Conservation (phyloP, 2,888 invertebrate genomes). For the Hydriomena furcata region DNA sequence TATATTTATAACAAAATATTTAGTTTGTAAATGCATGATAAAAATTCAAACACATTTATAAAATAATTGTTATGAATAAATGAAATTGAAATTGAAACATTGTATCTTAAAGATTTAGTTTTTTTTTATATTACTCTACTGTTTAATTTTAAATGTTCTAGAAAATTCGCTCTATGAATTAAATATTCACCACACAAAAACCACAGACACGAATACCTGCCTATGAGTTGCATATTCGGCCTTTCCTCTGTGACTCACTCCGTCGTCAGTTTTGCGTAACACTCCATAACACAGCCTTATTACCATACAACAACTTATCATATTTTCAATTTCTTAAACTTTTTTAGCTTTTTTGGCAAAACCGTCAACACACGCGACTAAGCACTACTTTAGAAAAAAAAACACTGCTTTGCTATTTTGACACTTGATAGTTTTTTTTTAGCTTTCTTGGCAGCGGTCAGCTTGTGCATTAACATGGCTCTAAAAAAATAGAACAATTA, state of each 20-base stretch:
- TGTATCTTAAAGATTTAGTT: too few relatives aligned
- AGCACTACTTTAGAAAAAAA: too few relatives aligned
- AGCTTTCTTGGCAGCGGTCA: constrained; percentile 8
- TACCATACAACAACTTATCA: constrained; percentile 41
- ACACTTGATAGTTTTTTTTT: constrained; percentile 1
- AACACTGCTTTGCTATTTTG: constrained; percentile 30
- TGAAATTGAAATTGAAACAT: too few relatives aligned
- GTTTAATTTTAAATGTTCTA: too few relatives aligned
- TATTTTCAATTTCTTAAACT: constrained; percentile 34
- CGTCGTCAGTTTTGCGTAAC: constrained; percentile 39
- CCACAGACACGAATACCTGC: constrained; percentile 33
- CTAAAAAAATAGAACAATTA: too few relatives aligned
- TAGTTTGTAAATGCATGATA: too few relatives aligned
- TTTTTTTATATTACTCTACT: too few relatives aligned
- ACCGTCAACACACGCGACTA: constrained; percentile 16
- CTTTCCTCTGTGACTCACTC: constrained; percentile 45
- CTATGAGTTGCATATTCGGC: too few relatives aligned
- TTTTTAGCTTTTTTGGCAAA: constrained; percentile 22
- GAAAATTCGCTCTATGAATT: not conserved
- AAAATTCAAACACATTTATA: too few relatives aligned
- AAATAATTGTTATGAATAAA: too few relatives aligned
- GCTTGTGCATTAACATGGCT: not conserved
- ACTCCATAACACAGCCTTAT: constrained; percentile 40
- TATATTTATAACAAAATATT: too few relatives aligned
- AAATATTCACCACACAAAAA: not conserved